Evolutionary conservation across 30 jellyfish, hydroid and myxozoan species (phyloP).

Genomic region (Catostylus mosaicus): DNA sequence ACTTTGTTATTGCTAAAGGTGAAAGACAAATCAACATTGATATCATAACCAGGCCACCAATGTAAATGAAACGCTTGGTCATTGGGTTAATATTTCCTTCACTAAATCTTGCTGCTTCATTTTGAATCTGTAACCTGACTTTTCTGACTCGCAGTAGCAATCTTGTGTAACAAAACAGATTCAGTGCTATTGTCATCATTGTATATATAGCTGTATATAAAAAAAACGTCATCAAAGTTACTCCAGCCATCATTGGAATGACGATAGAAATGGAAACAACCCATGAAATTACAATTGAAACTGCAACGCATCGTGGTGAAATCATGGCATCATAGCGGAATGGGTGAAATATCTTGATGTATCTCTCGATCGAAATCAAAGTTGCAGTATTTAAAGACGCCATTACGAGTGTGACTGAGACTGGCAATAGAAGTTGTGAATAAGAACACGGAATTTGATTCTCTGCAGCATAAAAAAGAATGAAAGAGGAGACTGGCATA

Average conservation of each 20-base stretch:
- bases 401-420: no score
- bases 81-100: background rate
- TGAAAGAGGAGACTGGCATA: no score
- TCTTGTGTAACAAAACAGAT: constrained; percentile 23
- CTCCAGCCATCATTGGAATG: background rate
- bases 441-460: constrained; percentile 56
- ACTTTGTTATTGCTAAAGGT: background rate
- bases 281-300: constrained; percentile 15
- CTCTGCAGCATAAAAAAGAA: no score
- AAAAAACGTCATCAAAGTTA: background rate
- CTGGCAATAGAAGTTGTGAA: no score
- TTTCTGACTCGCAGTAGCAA: constrained; percentile 14
- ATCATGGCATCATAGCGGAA: background rate
- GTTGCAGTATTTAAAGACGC: no score
- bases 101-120: constrained; percentile 9
- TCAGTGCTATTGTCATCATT: background rate
- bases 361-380: no score
- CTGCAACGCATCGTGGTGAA: background rate
- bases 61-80: background rate
- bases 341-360: no score
- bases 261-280: background rate
- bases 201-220: background rate
- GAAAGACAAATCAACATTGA: constrained; percentile 14
- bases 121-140: constrained; percentile 20
- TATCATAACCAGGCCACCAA: constrained; percentile 26